Evolutionary conservation across 2,113 vertebrate species (phyloP), one percentile per base, ranked within the genome.

Genomic region (Puffinus mauretanicus): DNA sequence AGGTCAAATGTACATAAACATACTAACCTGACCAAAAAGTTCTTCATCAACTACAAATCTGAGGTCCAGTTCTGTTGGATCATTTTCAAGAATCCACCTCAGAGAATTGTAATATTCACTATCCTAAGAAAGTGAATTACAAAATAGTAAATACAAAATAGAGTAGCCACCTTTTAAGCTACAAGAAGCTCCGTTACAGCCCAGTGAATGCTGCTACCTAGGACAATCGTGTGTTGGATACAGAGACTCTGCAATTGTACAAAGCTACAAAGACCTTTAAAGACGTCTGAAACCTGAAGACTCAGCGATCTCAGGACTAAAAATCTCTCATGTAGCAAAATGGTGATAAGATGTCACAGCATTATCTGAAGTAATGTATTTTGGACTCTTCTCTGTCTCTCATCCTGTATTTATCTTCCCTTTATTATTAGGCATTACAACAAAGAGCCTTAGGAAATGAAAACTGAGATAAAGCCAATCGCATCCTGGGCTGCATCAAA

Each of bases 51-150:
- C 98, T 76, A 99, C 98, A 96, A 99, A 99, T 86, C 98, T 98
- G 82, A 99, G 98, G 97, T 99, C 99, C 97, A 99, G 93, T 84
- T 99, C 99, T 65, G 98, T 93, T 21, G 99, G 99, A 92, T 99
- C 99, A 47, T 99, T 99, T 97, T 99, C 99, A 97, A 99, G 98
- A 98, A 99, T 99, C 99, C 99, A 99, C 90, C 97, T 98, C 69
- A 99, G 92, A 51, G 99, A 99, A 97, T 99, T 99, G 66, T 99
- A 99, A 98, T 99, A 99, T 87, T 99, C 99, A 92, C 98, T 98
- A 87, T 99, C 99, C 99, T 99, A 92, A 75, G 96, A 93, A 29
- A 88, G 19, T 86, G 17, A 84, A 93, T 88, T 15, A 19, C 20
- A 76, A 69, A 64, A 64, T 0, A 71, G 32, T 60, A 55, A 95